Percentiles rank a stretch among this genome's conserved stretches.
Conservation (phyloP, 35 echinoderm and acorn worm species). For the Nesometra sesokonis region DNA sequence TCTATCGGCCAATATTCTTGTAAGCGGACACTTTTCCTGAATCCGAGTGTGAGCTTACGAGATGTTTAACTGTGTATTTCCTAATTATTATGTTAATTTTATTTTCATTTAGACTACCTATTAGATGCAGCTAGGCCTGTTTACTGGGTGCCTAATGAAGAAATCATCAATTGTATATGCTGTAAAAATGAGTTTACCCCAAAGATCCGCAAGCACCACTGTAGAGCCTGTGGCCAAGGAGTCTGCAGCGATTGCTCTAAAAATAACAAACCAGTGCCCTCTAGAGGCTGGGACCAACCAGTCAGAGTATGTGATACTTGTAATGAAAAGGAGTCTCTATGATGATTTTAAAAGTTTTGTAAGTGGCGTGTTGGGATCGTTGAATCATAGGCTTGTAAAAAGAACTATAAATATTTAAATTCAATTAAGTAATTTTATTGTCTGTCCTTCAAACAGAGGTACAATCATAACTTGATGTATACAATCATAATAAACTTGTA, state of each 20-base stretch:
- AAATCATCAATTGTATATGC: conserved; percentile 63
- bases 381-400: background rate
- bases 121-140: conserved; percentile 85
- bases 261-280: conserved; percentile 57
- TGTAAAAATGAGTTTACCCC: conserved; percentile 63
- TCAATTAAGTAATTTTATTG: too few species aligned
- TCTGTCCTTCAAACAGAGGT: too few species aligned
- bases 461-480: too few species aligned
- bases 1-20: too few species aligned
- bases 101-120: conserved; percentile 45
- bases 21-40: too few species aligned
- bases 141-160: conserved; percentile 90
- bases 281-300: conserved; percentile 83
- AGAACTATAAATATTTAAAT: too few species aligned
- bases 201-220: conserved; percentile 89
- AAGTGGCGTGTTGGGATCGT: background rate
- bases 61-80: too few species aligned
- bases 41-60: too few species aligned
- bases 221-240: conserved; percentile 78
- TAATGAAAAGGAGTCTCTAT: conserved; percentile 57
- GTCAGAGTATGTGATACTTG: conserved; percentile 76
- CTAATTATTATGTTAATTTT: too few species aligned
- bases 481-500: too few species aligned
- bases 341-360: too few species aligned
- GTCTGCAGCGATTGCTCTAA: conserved; percentile 72